Base-by-base conservation (phyloP, 2,113 vertebrate species). In the Desmodus rotundus region DNA sequence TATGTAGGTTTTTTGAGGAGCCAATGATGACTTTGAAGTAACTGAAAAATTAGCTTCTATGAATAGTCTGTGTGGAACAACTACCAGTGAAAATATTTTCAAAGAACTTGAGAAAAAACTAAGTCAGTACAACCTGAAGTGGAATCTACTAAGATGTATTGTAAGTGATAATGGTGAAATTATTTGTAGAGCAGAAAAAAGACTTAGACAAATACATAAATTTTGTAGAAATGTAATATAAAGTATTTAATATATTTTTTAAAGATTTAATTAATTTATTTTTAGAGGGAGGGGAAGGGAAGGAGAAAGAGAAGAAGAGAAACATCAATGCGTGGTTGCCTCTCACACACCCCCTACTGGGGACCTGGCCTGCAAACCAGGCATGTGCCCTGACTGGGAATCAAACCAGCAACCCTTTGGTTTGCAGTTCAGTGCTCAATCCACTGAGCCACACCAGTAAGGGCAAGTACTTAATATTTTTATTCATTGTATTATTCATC, bases 81-180 rank as follows among this genome's bases (percentile, higher is more conserved):
- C 6, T 72, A 80, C 3, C 33, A 22, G 31, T 91, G 2, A 76
- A 20, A 81, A 81, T 45, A 58, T 36, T 72, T 96, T 93, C 38
- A 81, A 91, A 87, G 50, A 88, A 72, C 17, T 56, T 88, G 38
- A 95, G 17, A 73, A 54, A 77, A 73, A 84, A 56, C 20, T 38
- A 86, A 73, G 41, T 67, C 45, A 89, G 19, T 72, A 72, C 15
- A 96, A 96, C 10, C 80, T 50, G 43, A 70, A 78, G 54, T 72
- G 45, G 65, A 87, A 92, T 92, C 70, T 95, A 28, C 70, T 77
- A 87, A 90, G 31, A 87, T 83, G 43, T 63, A 78, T n/a, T 82
- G n/a, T 0, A 85, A 72, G 3, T 83, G 26, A 58, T 83, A 26
- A 17, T 82, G 54, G 36, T 52, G 7, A 95, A 92, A 87, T 83